Conservation (phyloP, 2,888 invertebrate genomes). For the Phrixothrix hirtus region DNA sequence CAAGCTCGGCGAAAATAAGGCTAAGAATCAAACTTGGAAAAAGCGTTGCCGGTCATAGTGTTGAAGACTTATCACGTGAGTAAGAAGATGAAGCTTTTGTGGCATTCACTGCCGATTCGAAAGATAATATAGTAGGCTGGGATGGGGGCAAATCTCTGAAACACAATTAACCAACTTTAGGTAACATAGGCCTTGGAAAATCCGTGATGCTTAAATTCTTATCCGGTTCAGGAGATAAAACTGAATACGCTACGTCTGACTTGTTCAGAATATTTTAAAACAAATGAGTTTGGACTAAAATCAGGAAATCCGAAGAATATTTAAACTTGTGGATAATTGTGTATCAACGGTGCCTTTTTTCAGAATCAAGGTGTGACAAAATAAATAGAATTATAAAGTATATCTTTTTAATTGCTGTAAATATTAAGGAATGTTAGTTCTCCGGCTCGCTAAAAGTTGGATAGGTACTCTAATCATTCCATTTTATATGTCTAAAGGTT, state of each 20-base stretch:
- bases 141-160: constrained; percentile 2
- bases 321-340: too few species aligned
- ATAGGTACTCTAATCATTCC: too few species aligned
- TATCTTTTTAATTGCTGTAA: too few species aligned
- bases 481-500: too few species aligned
- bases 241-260: constrained; percentile 1
- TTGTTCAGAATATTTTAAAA: constrained; percentile 1
- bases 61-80: too few species aligned
- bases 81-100: constrained; percentile 1
- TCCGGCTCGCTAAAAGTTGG: too few species aligned
- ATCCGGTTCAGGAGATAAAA: constrained; percentile 4
- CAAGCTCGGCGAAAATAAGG: background rate
- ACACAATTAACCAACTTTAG: background rate
- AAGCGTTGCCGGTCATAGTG: constrained; percentile 1
- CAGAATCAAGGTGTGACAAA: too few species aligned
- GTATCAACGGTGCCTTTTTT: too few species aligned
- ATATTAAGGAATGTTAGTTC: too few species aligned
- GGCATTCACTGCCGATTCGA: background rate
- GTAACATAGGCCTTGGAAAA: background rate
- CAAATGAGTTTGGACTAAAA: constrained; percentile 1
- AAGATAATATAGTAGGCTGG: constrained; percentile 2
- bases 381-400: too few species aligned
- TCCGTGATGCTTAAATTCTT: constrained; percentile 1
- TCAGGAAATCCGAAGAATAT: too few species aligned
- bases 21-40: constrained; percentile 9